Percentiles rank a stretch among this genome's conserved stretches.
These are phyloP conservation scores for Passer domesticus DNA, from an alignment of 2,113 vertebrate genomes.

Conservation along the genomic window DNA sequence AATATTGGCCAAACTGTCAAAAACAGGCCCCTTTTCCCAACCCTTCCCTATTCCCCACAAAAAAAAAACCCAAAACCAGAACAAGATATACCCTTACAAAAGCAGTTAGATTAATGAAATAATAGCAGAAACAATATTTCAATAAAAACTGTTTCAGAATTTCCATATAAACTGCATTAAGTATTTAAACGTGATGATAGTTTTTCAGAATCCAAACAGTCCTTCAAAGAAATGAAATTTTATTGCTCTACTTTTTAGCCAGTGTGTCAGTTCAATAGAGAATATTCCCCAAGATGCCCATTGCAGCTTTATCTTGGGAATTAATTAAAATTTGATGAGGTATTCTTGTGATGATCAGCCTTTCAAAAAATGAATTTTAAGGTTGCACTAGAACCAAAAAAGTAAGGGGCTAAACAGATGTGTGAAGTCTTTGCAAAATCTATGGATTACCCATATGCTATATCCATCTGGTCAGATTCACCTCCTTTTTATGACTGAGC, in stretches of 20 bases:
- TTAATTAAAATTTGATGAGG: slow-evolving; percentile 27
- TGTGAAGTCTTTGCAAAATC: background rate
- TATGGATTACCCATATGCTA: background rate
- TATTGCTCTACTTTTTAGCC: background rate
- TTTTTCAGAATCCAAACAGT: background rate
- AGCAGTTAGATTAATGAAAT: background rate
- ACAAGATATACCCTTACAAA: background rate
- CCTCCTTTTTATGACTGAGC: background rate
- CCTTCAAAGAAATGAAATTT: background rate
- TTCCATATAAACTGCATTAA: background rate
- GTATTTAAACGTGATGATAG: background rate
- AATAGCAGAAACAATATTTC: background rate
- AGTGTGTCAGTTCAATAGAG: background rate
- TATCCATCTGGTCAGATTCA: background rate
- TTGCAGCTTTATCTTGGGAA: background rate
- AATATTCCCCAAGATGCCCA: background rate
- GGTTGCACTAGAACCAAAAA: background rate
- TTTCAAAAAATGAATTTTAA: slow-evolving; percentile 8
- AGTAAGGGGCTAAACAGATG: background rate
- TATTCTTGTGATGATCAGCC: background rate
- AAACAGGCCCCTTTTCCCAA: rapidly evolving
- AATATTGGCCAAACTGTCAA: background rate
- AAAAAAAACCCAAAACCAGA: background rate
- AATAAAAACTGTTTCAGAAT: background rate
- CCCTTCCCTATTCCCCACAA: too few species aligned